Base-by-base conservation (phyloP, 2,888 invertebrate species). In the Spodoptera picta region DNA sequence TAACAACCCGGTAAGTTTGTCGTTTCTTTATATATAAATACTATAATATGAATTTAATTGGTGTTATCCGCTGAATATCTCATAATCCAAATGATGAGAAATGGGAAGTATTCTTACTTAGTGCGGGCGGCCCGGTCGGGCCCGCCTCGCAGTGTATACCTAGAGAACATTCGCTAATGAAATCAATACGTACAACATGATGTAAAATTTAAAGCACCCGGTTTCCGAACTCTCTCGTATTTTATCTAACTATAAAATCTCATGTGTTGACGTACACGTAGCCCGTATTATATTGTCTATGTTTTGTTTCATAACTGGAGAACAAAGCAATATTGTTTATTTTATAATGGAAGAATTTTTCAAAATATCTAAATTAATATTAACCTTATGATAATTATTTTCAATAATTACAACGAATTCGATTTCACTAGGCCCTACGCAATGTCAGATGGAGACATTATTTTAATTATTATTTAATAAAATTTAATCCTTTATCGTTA, bases 191-290 rank as follows among this genome's bases (percentile, higher is more conserved):
- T 92, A 92, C 87, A 93, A 92, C 90, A 90, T 90, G 93, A 91
- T 94, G 91, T 94, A 92, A 90, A 94, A 90, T 94, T 93, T 94
- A 93, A 93, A 94, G 94, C 94, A 94, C 94, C 94, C 92, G 93
- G 93, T 93, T 93, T 92, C 88, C 92, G 87, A 91, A 93, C 93
- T 94, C 93, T 94, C 94, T 93, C 93, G 88, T 92, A 89, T 90
- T 93, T 92, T 90, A 91, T 90, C 87, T 93, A 90, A 90, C 86
- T 93, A 92, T 92, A 92, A 90, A 92, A 89, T 90, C 87, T 91
- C 87, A 87, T 88, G 86, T 87, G 84, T 87, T 90, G 88, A 88
- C 83, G 89, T 88, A 88, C 88, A 89, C 86, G 83, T 90, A 91
- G 90, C 87, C 90, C 92, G 85, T 89, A 88, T 78, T 85, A 91